Conservation (phyloP, 2,888 invertebrate species). For the Euclidia mi region DNA sequence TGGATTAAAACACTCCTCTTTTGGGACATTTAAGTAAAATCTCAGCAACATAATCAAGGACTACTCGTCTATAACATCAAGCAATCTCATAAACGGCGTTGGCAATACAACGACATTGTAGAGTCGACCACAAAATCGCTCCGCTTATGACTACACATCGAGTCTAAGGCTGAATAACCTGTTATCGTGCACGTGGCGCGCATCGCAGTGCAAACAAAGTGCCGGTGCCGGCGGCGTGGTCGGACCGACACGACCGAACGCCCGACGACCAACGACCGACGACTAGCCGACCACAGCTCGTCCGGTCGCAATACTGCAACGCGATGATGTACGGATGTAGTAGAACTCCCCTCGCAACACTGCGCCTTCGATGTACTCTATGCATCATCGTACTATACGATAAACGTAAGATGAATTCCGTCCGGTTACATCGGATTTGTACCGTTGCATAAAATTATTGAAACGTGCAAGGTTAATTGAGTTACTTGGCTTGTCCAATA, state of each 20-base stretch:
- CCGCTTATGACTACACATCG: constrained; percentile 35
- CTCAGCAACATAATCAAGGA: too few species aligned
- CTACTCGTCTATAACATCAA: too few species aligned
- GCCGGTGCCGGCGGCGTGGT: constrained; percentile 49
- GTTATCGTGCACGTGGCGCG: constrained; percentile 80
- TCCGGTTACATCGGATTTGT: constrained; percentile 13
- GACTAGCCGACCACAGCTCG: too few species aligned
- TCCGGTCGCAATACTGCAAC: constrained; percentile 12
- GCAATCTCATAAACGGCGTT: too few species aligned
- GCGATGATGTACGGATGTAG: constrained; percentile 13
- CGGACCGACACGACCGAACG: constrained; percentile 38
- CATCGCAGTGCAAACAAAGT: constrained; percentile 67
- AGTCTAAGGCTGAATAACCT: constrained; percentile 76
- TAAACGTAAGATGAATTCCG: constrained; percentile 3
- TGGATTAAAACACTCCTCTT: too few species aligned
- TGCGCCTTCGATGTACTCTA: constrained; percentile 3
- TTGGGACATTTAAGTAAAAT: too few species aligned
- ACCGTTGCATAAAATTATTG: background rate
- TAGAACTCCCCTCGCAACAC: background rate
- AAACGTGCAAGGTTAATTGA: too few species aligned
- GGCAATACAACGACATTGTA: too few species aligned
- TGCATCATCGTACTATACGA: background rate
- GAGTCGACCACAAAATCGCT: constrained; percentile 23
- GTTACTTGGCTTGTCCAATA: too few species aligned
- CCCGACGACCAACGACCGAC: too few species aligned